Evolutionary conservation across 2,888 invertebrate genomes (phyloP).

Genomic region (Marronus borbonicus): DNA sequence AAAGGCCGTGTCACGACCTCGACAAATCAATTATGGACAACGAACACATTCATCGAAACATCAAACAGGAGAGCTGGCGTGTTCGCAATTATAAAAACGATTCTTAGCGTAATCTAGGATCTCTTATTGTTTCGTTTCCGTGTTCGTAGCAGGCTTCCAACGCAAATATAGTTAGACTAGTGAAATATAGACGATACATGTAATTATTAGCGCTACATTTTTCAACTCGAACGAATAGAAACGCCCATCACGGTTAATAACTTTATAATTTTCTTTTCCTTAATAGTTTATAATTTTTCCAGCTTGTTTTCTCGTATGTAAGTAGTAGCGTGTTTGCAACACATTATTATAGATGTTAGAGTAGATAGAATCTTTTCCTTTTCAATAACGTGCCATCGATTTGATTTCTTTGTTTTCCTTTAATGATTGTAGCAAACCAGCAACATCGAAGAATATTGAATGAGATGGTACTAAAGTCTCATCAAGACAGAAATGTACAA

Average conservation of each 20-base stretch:
- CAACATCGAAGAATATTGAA: too few relatives aligned
- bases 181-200: neutral
- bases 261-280: neutral
- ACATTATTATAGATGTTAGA: too few relatives aligned
- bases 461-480: too few relatives aligned
- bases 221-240: neutral
- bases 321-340: too few relatives aligned
- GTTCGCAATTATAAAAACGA: conserved; percentile 4
- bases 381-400: too few relatives aligned
- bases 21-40: neutral
- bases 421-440: too few relatives aligned
- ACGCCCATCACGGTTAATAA: neutral
- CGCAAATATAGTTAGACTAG: neutral
- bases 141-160: neutral
- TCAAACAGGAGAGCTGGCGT: neutral
- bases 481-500: too few relatives aligned
- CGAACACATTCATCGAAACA: conserved; percentile 1
- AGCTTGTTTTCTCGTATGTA: too few relatives aligned
- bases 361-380: too few relatives aligned
- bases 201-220: neutral
- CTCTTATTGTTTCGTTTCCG: neutral
- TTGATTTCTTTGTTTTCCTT: too few relatives aligned
- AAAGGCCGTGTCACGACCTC: neutral
- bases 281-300: neutral
- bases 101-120: conserved; percentile 12